Evolutionary conservation across 2,797 vertebrate genomes (phyloP).

Genomic region (Melopsittacus undulatus): DNA sequence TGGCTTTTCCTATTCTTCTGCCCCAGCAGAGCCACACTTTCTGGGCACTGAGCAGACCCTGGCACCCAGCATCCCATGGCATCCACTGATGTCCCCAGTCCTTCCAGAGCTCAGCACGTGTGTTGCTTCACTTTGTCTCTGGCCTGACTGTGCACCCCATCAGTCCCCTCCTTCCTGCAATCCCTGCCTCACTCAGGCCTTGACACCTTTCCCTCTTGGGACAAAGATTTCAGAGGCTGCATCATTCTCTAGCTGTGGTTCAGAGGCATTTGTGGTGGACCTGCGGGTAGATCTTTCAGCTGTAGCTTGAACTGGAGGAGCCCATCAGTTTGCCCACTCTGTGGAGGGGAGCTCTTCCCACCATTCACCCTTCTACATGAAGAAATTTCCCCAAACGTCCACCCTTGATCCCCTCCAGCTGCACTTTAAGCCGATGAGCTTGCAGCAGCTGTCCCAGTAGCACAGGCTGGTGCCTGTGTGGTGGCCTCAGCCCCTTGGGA

Average conservation of each 20-base stretch:
- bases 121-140: background rate
- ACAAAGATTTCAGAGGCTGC: background rate
- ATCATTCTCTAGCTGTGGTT: background rate
- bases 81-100: background rate
- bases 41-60: background rate
- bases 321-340: background rate
- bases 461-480: background rate
- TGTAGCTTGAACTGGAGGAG: fast-evolving
- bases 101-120: background rate
- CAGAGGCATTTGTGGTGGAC: background rate
- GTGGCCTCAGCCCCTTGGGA: background rate
- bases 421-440: background rate
- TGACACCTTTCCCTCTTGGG: background rate
- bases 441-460: constrained; percentile 28
- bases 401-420: background rate
- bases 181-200: background rate
- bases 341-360: background rate
- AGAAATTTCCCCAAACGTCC: background rate
- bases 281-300: background rate
- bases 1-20: background rate
- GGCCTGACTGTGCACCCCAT: background rate
- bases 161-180: background rate
- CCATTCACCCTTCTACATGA: background rate
- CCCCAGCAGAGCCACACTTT: background rate
- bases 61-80: fast-evolving